These are phyloP conservation scores for Ciona savignyi DNA, from an alignment of 23 tunicate species.

Conservation along the genomic window DNA sequence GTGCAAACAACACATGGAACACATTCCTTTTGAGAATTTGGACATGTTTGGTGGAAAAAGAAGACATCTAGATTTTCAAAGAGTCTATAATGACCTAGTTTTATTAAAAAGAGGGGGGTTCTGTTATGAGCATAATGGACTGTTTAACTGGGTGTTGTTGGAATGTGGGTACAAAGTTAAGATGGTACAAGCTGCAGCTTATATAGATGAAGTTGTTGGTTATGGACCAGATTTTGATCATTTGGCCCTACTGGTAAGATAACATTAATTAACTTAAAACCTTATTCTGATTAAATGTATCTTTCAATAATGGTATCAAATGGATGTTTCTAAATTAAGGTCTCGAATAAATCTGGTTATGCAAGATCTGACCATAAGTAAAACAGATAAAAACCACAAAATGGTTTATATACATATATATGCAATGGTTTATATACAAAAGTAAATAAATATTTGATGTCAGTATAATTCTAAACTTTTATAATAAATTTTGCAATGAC, in stretches of 20 bases:
- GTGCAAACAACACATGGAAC: not conserved
- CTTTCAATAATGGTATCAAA: too few species aligned
- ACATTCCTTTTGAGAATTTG: slow-evolving; percentile 1
- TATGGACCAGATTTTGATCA: not conserved
- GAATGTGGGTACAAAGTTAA: not conserved
- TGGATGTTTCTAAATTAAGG: too few species aligned
- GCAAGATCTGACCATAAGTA: too few species aligned
- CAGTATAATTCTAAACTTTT: not conserved
- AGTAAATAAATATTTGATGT: too few species aligned
- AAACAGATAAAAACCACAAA: too few species aligned
- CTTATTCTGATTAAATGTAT: too few species aligned
- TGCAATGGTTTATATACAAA: too few species aligned
- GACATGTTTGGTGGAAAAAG: slow-evolving; percentile 18
- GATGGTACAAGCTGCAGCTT: not conserved
- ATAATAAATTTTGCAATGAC: too few species aligned
- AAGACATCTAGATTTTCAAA: slow-evolving; percentile 5
- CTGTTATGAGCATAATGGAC: not conserved
- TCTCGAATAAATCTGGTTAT: too few species aligned
- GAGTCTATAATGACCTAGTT: slow-evolving; percentile 2
- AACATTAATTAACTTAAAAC: too few species aligned
- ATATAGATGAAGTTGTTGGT: not conserved
- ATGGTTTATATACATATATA: too few species aligned
- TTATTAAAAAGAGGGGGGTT: slow-evolving; percentile 7
- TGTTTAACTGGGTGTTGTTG: not conserved
- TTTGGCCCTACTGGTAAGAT: not conserved